Base-by-base conservation (phyloP, 2,888 invertebrate species). In the Scaptomyza reducta region DNA sequence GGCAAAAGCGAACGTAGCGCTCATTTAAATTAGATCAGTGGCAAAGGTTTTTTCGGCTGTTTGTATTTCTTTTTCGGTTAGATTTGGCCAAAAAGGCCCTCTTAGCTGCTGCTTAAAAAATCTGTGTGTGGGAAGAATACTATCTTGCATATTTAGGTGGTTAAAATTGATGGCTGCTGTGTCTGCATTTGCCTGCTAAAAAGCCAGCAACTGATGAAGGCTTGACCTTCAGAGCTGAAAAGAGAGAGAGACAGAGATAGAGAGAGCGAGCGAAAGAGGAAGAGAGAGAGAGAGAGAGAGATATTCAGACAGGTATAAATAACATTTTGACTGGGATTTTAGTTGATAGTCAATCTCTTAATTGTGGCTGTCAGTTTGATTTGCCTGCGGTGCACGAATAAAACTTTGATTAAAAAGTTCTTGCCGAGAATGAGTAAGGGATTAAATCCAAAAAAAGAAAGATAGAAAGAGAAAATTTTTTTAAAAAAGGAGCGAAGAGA, bases 361-460 rank as follows among this genome's bases (percentile, higher is more conserved):
- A 86, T 83, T 86, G 83, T 63, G 46, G 51, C 69, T 47, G 60
- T 41, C 59, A 46, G 59, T 70, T 54, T 57, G 47, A 62, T 47
- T 44, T 69, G 69, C 38, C 70, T 33, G 40, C 42, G 16, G 22
- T 35, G 55, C 29, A 22, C 40, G 53, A 29, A 22, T 33, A 13
- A 58, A 80, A 67, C 72, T 79, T 80, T 80, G 84, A 87, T 87
- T 84, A 84, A 84, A 87, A 82, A 80, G 61, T 87, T 84, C 62
- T 67, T 77, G 77, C 87, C 67, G 13, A 9, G 29, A 38, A 50
- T 40, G 31, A 31, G 27, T 3, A 44, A 56, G 42, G 22, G 22
- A 22, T 22, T 22, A 22, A 22, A 22, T 22, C 22, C 22, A 2
- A 22, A 22, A 22, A n/a, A 56, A 25, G 44, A 40, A 25, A 33